A percentile compares a stretch with the other conserved stretches of the same genome.
Conservation (phyloP, 2,888 invertebrate genomes). For the Hyposoter didymator region DNA sequence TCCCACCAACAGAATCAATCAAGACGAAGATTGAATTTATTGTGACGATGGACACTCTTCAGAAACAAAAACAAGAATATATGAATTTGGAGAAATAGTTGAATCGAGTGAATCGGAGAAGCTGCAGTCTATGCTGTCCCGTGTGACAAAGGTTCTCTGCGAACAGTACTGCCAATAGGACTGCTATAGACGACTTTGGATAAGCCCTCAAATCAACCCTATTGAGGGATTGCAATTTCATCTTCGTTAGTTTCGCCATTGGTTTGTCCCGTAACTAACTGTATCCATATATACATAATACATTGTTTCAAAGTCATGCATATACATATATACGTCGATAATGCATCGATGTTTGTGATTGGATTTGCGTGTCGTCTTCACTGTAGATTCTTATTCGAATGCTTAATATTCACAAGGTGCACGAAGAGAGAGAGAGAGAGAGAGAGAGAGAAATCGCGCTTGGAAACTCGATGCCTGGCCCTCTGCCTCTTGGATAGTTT, state of each 20-base stretch:
- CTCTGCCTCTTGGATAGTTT: conserved; percentile 28
- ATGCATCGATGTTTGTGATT: conserved; percentile 34
- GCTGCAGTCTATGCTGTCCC: background rate
- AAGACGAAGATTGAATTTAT: background rate
- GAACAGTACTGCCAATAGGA: conserved; percentile 8
- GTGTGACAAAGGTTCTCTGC: conserved; percentile 2
- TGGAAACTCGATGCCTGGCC: conserved; percentile 21
- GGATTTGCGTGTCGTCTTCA: conserved; percentile 17
- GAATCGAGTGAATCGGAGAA: conserved; percentile 1
- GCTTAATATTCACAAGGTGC: conserved; percentile 58
- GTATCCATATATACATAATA: background rate
- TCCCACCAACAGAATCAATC: background rate
- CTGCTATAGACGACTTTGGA: background rate
- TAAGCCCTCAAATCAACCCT: conserved; percentile 39
- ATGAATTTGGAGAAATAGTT: background rate
- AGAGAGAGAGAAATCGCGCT: conserved; percentile 14
- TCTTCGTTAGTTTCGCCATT: conserved; percentile 11
- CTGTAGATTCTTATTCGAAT: conserved; percentile 44
- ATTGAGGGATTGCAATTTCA: conserved; percentile 36
- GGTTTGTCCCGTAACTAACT: conserved; percentile 11
- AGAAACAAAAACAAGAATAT: background rate
- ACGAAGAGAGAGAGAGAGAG: conserved; percentile 1
- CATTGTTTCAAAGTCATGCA: background rate
- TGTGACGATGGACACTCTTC: background rate
- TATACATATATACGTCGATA: conserved; percentile 27